Base-by-base conservation (phyloP, 2,113 vertebrate species). In the Sylvilagus bachmani region DNA sequence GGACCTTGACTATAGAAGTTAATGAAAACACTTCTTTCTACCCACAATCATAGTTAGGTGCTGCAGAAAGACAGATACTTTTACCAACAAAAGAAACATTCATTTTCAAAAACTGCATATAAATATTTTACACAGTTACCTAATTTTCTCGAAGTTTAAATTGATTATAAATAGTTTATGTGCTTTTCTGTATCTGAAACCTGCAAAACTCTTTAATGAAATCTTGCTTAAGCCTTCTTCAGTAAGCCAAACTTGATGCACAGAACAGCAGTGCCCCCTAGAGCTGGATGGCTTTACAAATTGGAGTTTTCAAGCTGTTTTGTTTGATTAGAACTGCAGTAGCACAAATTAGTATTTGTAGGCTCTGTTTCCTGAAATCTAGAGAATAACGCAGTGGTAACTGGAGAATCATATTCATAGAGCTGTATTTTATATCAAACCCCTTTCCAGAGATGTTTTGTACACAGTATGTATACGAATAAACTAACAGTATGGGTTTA, bases 91-190 rank as follows among this genome's bases (percentile, higher is more conserved):
- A 97, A 96, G 96, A 98, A 97, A 94, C 87, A 95, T 95, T 85
- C 89, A 96, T 98, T 97, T 92, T 73, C 74, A 96, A 98, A 98
- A 98, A 84, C 95, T 95, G 93, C 82, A 90, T 95, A 97, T 97
- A 98, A 98, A 98, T 98, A 98, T 98, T 98, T 98, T 97, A 97
- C 55, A 95, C 93, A 98, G 77, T 97, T 97, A 95, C 95, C 91
- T 98, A 97, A 98, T 98, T 98, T 98, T 98, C 86, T 98, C 89
- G 94, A 98, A 97, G 86, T 86, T 93, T 97, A 96, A 98, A 98
- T 97, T 98, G 97, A 98, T 98, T 98, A 97, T 98, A 98, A 98
- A 98, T 98, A 97, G 85, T 98, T 98, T 95, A 96, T 97, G 87
- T 96, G 82, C 5, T 85, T 97, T 98, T 96, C 95, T 96, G 67